Conservation (phyloP, 2,888 invertebrate species). For the Globia sparganii region DNA sequence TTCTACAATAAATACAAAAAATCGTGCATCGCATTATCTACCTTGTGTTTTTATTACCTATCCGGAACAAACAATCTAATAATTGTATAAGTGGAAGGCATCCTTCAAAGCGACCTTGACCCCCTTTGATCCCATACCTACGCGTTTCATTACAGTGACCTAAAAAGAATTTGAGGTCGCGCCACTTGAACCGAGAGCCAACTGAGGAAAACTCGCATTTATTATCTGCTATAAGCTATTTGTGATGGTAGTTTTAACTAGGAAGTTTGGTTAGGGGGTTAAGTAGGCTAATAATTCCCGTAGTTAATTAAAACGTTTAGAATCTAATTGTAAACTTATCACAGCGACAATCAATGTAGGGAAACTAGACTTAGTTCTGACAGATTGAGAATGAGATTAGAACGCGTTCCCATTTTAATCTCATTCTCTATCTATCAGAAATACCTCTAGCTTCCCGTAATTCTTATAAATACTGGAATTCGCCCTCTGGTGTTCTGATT, state of each 20-base stretch:
- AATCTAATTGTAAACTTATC: background rate
- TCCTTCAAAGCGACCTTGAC: slow-evolving; percentile 57
- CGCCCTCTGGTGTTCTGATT: background rate
- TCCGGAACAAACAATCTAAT: slow-evolving; percentile 22
- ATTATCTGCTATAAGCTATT: background rate
- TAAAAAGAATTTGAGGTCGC: slow-evolving; percentile 61
- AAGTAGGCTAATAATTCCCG: background rate
- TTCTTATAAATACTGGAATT: background rate
- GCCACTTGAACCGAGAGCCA: slow-evolving; percentile 38
- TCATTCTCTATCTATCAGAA: too few species aligned
- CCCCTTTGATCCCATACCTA: slow-evolving; percentile 57
- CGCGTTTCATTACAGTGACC: slow-evolving; percentile 53
- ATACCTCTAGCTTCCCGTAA: too few species aligned
- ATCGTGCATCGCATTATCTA: background rate
- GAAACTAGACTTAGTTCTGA: background rate
- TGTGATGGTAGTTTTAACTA: background rate
- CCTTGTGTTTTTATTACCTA: slow-evolving; percentile 22
- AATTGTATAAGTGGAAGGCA: slow-evolving; percentile 12
- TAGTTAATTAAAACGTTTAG: background rate
- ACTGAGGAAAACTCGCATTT: slow-evolving; percentile 29
- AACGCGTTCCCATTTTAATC: background rate
- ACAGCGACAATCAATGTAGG: background rate
- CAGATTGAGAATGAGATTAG: background rate
- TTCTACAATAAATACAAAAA: slow-evolving; percentile 2
- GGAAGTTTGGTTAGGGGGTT: background rate